Evolutionary conservation across 1,140 invertebrate species (phyloP), one percentile per base, ranked within the genome.

Genomic region (Hylyphantes graminicola): DNA sequence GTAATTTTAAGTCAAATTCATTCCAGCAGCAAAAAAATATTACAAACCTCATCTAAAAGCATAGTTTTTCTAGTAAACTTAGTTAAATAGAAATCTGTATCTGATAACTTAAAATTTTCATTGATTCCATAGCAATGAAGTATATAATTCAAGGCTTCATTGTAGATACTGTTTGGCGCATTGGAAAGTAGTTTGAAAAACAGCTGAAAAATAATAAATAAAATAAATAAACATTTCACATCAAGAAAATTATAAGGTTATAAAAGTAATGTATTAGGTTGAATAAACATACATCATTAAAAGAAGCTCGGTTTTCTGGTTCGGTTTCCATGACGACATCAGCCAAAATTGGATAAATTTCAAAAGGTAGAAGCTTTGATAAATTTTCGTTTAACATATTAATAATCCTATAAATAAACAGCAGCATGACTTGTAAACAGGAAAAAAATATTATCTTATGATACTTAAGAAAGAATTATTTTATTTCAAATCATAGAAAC

Each of bases 331-430:
- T 13, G 59, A 74, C 15, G 13, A 13, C 51, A 74, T 74, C 72
- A 74, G 54, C 54, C 35, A 74, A n/a, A 48, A n/a, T 6, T 15
- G 21, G 9, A 55, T 57, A 21, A 11, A 74, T 35, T 48, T 57
- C 13, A 2, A 48, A 57, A 48, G 51, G 11, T 12, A 35, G 13
- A 17, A 59, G 59, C 35, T 7, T 57, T 7, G 17, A 5, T 9
- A 57, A 7, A n/a, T 57, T 57, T 4, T 57, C 11, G 15, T 74
- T 55, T 21, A 74, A 74, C 15, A 74, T 35, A 8, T 59, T 7
- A 21, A 74, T 35, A 57, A 74, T 35, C 6, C 72, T 74, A 15
- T 9, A 74, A 19, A 74, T 12, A 73, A 55, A 57, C 13, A 21
- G 35, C 35, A 35, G 35, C 35, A 35, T 35, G 35, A 5, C 5